Evolutionary conservation across 2,797 vertebrate genomes (phyloP), one percentile per base, ranked within the genome.

Genomic region (Sarcophilus harrisii): DNA sequence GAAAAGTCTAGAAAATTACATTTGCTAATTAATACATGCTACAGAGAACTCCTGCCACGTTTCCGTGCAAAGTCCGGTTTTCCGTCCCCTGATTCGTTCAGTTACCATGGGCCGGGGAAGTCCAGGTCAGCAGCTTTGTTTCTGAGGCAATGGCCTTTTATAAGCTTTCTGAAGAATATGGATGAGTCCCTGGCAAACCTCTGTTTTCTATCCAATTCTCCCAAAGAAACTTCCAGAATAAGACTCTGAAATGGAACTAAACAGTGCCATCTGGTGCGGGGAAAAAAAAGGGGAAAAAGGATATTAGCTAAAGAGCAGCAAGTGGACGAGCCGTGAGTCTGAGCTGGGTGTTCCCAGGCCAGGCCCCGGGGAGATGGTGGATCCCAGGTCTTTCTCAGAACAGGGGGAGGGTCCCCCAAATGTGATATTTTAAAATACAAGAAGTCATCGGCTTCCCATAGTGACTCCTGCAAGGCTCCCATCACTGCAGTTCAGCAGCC

Each of bases 181-280:
- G 97, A 98, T 90, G 95, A 94, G 91, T 97, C 97, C 98, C 96
- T 96, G 28, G 97, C 95, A 95, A 98, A 98, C 94, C 92, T 94
- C 55, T 96, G 97, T 97, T 98, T 98, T 98, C 98, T 98, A 98
- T 98, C 92, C 96, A 97, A 98, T 96, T 98, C 98, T 98, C 96
- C 97, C 97, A 98, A 93, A 98, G 99, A 99, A 99, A 98, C 38
- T 99, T 99, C 99, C 98, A 99, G 99, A 99, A 99, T 96, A 97
- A 98, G 96, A 97, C 92, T 97, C 97, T 95, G 97, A 98, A 99
- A 98, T 45, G 97, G 99, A 99, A 99, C 98, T 98, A 99, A 99
- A 99, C 98, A 99, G 98, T 99, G 99, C 99, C 99, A 99, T 98
- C 99, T 99, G 98, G 98, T 99, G 99, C 98, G 92, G 98, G 98